Conservation (phyloP, 2,113 vertebrate species). For the Strigops habroptila region DNA sequence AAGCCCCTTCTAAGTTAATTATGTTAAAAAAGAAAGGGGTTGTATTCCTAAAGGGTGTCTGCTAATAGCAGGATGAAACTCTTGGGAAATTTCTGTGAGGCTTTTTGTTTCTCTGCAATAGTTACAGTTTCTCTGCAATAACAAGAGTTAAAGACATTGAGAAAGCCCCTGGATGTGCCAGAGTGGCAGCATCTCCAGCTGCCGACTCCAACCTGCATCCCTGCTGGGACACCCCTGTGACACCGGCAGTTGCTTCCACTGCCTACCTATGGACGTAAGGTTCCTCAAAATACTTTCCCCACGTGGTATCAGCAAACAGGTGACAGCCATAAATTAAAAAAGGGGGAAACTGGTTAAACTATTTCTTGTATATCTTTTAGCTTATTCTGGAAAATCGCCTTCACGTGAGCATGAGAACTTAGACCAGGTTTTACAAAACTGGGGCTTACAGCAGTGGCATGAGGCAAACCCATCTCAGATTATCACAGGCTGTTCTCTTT, state of each 20-base stretch:
- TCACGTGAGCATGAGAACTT: accelerated
- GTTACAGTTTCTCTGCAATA: neutral
- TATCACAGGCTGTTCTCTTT: neutral
- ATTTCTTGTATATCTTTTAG: neutral
- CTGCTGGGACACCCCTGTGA: neutral
- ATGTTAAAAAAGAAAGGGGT: neutral
- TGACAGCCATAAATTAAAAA: neutral
- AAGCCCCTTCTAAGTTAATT: neutral
- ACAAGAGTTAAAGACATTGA: neutral
- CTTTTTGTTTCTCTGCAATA: neutral
- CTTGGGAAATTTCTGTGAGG: neutral
- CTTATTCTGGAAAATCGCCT: neutral
- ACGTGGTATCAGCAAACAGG: neutral
- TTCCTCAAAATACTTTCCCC: neutral
- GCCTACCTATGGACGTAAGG: accelerated
- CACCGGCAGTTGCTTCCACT: neutral
- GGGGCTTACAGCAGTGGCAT: neutral
- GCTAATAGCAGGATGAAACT: neutral
- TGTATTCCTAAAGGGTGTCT: neutral
- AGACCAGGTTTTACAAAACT: neutral
- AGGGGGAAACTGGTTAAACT: too few species aligned
- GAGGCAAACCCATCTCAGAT: neutral
- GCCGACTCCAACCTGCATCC: neutral
- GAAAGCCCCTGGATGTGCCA: neutral
- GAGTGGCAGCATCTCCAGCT: neutral